Conservation (phyloP, 2,113 vertebrate species). For the Vidua macroura region DNA sequence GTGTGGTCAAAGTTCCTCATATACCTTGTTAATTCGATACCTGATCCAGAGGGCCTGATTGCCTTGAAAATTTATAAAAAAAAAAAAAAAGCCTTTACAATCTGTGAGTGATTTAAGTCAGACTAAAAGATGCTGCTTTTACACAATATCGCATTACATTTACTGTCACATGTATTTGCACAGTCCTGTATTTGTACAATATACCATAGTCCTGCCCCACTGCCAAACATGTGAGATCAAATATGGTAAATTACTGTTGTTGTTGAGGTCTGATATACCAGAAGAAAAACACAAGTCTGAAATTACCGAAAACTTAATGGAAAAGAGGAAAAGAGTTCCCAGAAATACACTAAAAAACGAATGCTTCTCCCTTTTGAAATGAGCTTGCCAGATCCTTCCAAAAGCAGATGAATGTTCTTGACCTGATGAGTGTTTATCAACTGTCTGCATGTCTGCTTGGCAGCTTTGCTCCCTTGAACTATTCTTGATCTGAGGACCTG, state of each 20-base stretch:
- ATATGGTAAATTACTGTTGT: slow-evolving; percentile 58
- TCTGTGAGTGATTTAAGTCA: slow-evolving; percentile 31
- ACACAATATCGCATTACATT: slow-evolving; percentile 3
- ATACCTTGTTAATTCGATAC: neutral
- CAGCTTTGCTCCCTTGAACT: neutral
- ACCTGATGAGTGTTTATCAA: slow-evolving; percentile 50
- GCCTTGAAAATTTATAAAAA: neutral
- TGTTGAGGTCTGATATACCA: slow-evolving; percentile 60
- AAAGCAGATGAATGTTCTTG: slow-evolving; percentile 43
- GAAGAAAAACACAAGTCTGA: slow-evolving; percentile 63
- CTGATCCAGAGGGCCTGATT: neutral
- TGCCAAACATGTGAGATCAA: slow-evolving; percentile 55
- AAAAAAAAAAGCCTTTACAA: neutral
- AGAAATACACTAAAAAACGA: slow-evolving; percentile 32
- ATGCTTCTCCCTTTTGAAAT: neutral
- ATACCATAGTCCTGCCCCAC: slow-evolving; percentile 19
- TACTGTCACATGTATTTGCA: slow-evolving; percentile 16
- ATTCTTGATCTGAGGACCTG: neutral
- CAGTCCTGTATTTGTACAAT: slow-evolving; percentile 36
- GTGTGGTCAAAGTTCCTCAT: neutral
- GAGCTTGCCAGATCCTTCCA: slow-evolving; percentile 22
- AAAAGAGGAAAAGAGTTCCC: slow-evolving; percentile 48
- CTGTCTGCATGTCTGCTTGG: slow-evolving; percentile 2
- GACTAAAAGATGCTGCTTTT: slow-evolving; percentile 2
- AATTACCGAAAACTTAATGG: slow-evolving; percentile 63